Conservation (phyloP, 2,113 vertebrate genomes). For the Gavialis gangeticus region DNA sequence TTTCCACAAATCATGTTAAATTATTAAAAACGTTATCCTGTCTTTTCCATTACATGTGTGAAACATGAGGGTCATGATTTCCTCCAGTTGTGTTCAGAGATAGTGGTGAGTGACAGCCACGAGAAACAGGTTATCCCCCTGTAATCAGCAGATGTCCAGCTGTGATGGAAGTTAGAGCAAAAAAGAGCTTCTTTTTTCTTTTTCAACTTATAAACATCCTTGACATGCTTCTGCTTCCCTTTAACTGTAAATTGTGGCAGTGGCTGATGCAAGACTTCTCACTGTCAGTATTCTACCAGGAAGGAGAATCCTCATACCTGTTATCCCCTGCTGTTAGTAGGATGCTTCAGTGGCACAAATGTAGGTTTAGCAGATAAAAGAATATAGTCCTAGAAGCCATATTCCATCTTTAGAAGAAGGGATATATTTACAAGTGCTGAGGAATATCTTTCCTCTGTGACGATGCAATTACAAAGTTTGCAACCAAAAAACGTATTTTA, state of each 20-base stretch:
- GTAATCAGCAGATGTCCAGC: neutral
- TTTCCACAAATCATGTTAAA: constrained; percentile 63
- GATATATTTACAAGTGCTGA: neutral
- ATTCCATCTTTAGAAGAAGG: neutral
- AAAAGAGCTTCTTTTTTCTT: too few species aligned
- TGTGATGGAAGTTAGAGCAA: neutral
- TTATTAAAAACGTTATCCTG: constrained; percentile 55
- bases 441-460: neutral
- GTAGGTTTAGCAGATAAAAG: neutral
- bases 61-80: neutral
- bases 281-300: neutral
- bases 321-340: neutral
- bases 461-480: neutral
- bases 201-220: too few species aligned
- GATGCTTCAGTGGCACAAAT: neutral
- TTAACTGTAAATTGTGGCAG: too few species aligned
- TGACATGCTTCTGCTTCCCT: too few species aligned
- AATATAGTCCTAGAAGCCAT: neutral
- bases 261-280: neutral
- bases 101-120: neutral
- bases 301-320: neutral
- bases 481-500: neutral
- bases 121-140: neutral
- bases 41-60: constrained; percentile 51
- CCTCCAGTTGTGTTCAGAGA: neutral